Percentiles rank a stretch among this genome's conserved stretches.
phyloP scores from a whole-genome alignment of 2,888 invertebrate genomes.

The Melanostoma mellinum region DNA sequence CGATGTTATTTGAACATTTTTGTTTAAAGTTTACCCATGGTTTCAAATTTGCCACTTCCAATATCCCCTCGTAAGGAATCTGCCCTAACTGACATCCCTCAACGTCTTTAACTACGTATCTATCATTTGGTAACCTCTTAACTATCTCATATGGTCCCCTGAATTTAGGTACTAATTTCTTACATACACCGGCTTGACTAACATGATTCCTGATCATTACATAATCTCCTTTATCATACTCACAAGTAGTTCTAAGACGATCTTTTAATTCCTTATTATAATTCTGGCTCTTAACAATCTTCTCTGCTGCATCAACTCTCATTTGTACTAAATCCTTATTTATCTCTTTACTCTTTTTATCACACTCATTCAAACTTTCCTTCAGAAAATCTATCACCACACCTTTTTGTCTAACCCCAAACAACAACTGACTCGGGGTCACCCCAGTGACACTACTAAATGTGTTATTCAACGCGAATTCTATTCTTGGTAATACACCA shows the following conservation, averaged over 20 bases:
- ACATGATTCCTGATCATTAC: constrained; percentile 36
- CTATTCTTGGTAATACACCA: constrained; percentile 11
- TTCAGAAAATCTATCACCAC: constrained; percentile 7
- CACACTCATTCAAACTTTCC: not conserved
- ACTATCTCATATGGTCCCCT: constrained; percentile 39
- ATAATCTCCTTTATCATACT: constrained; percentile 22
- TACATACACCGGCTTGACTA: no score
- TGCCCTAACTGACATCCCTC: constrained; percentile 32
- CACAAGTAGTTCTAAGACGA: not conserved
- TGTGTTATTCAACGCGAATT: constrained; percentile 29
- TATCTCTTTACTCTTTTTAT: not conserved
- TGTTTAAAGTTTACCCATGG: constrained; percentile 4
- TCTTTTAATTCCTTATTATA: not conserved
- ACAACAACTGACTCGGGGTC: constrained; percentile 13
- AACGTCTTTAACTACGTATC: constrained; percentile 34
- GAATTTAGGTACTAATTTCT: not conserved
- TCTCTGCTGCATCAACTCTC: constrained; percentile 20
- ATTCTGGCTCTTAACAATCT: constrained; percentile 13
- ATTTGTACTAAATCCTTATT: constrained; percentile 23
- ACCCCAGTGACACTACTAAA: not conserved
- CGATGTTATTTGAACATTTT: not conserved
- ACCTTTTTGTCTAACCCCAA: constrained; percentile 19
- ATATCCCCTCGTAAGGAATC: constrained; percentile 31
- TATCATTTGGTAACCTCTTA: constrained; percentile 41
- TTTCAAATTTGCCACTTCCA: constrained; percentile 26